Evolutionary conservation across 1,140 invertebrate genomes (phyloP).

Genomic region (Triops cancriformis): DNA sequence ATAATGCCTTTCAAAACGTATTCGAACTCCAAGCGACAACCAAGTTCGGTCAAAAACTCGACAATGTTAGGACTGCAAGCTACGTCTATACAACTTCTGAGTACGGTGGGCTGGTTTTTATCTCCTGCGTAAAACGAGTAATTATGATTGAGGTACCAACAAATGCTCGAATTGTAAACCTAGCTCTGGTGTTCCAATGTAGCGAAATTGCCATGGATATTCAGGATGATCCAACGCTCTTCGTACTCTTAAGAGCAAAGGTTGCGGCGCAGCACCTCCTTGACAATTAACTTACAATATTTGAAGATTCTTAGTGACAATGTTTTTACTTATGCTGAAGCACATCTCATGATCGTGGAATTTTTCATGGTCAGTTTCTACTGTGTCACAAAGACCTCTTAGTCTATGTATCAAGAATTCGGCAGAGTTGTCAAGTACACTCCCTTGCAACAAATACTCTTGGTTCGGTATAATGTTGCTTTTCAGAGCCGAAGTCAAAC

Average conservation of each 20-base stretch:
- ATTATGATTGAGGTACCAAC: neutral
- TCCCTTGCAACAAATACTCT: conserved; percentile 84
- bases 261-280: conserved; percentile 46
- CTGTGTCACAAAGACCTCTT: conserved; percentile 48
- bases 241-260: conserved; percentile 61
- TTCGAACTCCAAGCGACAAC: conserved; percentile 84
- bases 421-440: conserved; percentile 80
- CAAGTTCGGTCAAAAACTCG: conserved; percentile 85
- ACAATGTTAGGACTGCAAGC: conserved; percentile 78
- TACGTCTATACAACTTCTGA: conserved; percentile 84
- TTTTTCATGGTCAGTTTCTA: conserved; percentile 61
- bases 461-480: conserved; percentile 80
- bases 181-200: conserved; percentile 81
- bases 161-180: conserved; percentile 34
- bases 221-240: conserved; percentile 65
- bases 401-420: conserved; percentile 85
- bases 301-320: conserved; percentile 31
- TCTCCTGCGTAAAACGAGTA: conserved; percentile 48
- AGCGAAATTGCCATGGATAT: conserved; percentile 76
- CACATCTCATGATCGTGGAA: conserved; percentile 83
- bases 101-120: conserved; percentile 77
- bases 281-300: neutral
- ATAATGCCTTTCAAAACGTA: conserved; percentile 89
- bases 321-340: conserved; percentile 57
- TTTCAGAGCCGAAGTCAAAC: conserved; percentile 61